These are phyloP conservation scores for Sandelia bainsii DNA, from an alignment of 2,797 vertebrate genomes.

Conservation along the genomic window DNA sequence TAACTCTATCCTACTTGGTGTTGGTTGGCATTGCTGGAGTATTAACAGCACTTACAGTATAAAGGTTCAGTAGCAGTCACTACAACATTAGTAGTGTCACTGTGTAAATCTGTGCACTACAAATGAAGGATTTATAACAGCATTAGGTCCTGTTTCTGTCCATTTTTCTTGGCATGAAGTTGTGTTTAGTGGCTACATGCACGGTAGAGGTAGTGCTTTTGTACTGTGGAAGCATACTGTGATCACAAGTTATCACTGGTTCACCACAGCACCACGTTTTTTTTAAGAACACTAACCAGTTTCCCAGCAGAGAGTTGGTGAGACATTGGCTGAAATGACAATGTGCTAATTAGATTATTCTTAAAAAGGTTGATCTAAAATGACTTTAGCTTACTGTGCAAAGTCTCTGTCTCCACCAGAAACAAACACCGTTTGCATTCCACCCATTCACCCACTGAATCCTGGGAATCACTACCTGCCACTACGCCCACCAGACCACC, in stretches of 20 bases:
- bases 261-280: slow-evolving; percentile 19
- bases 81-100: neutral
- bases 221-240: slow-evolving; percentile 35
- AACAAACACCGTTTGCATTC: neutral
- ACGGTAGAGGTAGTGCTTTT: slow-evolving; percentile 7
- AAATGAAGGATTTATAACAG: neutral
- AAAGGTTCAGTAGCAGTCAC: too few relatives aligned
- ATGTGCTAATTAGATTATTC: neutral
- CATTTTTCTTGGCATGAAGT: slow-evolving; percentile 3
- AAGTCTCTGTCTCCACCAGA: slow-evolving; percentile 38
- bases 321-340: slow-evolving; percentile 33
- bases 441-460: slow-evolving; percentile 24
- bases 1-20: neutral
- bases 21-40: neutral
- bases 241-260: slow-evolving; percentile 62
- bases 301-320: slow-evolving; percentile 17
- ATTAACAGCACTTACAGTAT: neutral
- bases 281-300: slow-evolving; percentile 6
- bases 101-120: too few relatives aligned
- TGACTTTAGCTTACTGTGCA: slow-evolving; percentile 22
- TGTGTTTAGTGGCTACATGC: slow-evolving; percentile 62
- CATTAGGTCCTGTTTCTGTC: slow-evolving; percentile 3
- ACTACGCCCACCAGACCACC: slow-evolving; percentile 18
- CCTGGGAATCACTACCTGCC: slow-evolving; percentile 2
- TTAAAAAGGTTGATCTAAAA: neutral